Base-by-base conservation (phyloP, 2,113 vertebrate species). In the Ia io region DNA sequence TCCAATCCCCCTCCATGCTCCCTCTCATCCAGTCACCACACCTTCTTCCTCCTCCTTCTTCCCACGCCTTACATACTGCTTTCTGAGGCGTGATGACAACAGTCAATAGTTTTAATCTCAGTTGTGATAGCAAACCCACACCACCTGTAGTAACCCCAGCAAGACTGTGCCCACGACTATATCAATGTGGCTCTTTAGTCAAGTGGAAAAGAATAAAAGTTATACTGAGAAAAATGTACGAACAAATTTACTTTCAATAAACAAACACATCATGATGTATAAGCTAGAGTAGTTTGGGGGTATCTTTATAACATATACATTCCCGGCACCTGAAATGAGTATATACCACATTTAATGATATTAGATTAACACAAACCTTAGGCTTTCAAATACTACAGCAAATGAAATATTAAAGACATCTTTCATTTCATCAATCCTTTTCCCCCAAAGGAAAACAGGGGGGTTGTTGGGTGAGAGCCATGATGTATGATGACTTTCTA, bases 231-330 rank as follows among this genome's bases (percentile, higher is more conserved):
- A 79, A 87, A 74, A 56, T 8, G 35, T 49, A 35, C 12, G 40
- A 16, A 42, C 35, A 87, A 70, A 86, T 35, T n/a, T 59, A 35
- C 67, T 84, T 91, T 65, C 37, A 73, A 76, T 40, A 83, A 91
- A 70, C 30, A 74, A 94, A 35, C 16, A 49, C 25, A 40, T 91
- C 42, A n/a, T 56, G 82, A 74, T 35, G 28, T 9, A n/a, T 6
- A n/a, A 23, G 8, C n/a, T 44, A 42, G 6, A 88, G 40, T 61
- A 37, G 32, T 56, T 23, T 65, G 74, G 82, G 73, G 28, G 25
- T 53, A 74, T 70, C 84, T 84, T 85, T 22, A 83, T 61, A 37
- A 14, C 23, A 10, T 84, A 9, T 42, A 51, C 9, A 47, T 30
- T 61, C 20, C 56, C 47, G 44, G 11, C 12, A 5, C 40, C 69